Conservation (phyloP, 2,888 invertebrate species). For the Drosophila tanythrix region DNA sequence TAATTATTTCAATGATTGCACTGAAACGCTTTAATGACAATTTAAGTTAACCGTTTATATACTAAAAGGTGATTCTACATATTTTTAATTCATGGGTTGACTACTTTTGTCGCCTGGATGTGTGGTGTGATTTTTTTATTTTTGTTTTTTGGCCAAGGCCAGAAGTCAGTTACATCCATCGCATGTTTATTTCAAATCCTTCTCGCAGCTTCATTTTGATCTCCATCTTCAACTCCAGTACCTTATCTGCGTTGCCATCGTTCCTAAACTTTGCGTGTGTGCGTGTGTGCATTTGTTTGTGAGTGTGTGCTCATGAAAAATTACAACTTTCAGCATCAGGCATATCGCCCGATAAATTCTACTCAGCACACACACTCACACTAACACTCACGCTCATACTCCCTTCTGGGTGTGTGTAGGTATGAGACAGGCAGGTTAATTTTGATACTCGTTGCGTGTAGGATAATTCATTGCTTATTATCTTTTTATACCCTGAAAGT, state of each 20-base stretch:
- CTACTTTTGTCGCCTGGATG: slow-evolving; percentile 57
- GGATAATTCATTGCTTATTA: slow-evolving; percentile 82
- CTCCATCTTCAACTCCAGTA: slow-evolving; percentile 4
- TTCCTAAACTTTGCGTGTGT: slow-evolving; percentile 9
- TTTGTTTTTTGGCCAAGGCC: slow-evolving; percentile 32
- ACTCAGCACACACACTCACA: slow-evolving; percentile 43
- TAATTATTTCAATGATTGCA: neutral
- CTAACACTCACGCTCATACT: neutral
- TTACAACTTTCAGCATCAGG: slow-evolving; percentile 80
- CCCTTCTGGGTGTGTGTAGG: neutral
- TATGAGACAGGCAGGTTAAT: slow-evolving; percentile 55
- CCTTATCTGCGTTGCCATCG: slow-evolving; percentile 17
- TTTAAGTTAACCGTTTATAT: neutral
- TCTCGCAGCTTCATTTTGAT: slow-evolving; percentile 22
- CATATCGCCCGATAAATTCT: slow-evolving; percentile 76
- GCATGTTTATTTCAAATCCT: slow-evolving; percentile 50
- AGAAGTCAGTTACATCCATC: slow-evolving; percentile 40
- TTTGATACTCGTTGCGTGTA: slow-evolving; percentile 80
- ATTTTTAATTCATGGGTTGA: neutral
- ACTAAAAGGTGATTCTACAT: neutral
- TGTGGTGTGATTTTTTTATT: neutral
- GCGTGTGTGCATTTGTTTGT: slow-evolving; percentile 10
- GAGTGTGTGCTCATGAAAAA: slow-evolving; percentile 61
- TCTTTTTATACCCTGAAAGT: slow-evolving; percentile 56
- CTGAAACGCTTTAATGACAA: neutral